phyloP scores from a whole-genome alignment of 2,113 vertebrate genomes.

The Heloderma charlesbogerti region DNA sequence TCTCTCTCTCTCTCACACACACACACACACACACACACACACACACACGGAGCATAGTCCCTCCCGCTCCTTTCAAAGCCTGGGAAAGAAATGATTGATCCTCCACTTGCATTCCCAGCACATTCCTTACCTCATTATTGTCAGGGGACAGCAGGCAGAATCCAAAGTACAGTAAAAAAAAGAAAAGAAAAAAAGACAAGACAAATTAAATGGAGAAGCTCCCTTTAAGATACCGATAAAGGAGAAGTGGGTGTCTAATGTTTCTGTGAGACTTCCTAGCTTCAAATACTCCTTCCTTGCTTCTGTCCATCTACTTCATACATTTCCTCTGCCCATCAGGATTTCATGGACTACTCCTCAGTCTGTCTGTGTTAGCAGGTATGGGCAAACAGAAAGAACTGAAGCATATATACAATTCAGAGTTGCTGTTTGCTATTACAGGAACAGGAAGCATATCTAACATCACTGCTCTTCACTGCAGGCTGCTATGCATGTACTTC shows the following conservation, averaged over 20 bases:
- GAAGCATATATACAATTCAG: background rate
- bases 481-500: conserved; percentile 73
- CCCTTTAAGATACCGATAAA: conserved; percentile 30
- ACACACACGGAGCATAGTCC: background rate
- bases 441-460: conserved; percentile 70
- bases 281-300: conserved; percentile 38
- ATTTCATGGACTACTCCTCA: background rate
- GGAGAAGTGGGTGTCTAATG: conserved; percentile 43
- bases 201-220: conserved; percentile 46
- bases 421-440: background rate
- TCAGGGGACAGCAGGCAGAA: conserved; percentile 31
- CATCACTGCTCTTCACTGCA: conserved; percentile 52
- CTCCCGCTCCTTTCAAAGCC: background rate
- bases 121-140: conserved; percentile 75
- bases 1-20: background rate
- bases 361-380: conserved; percentile 8
- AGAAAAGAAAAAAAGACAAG: conserved; percentile 28
- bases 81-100: conserved; percentile 13
- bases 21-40: background rate
- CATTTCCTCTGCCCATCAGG: background rate
- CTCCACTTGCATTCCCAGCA: background rate
- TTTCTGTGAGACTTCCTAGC: conserved; percentile 22
- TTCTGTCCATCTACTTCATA: background rate
- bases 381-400: background rate
- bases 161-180: conserved; percentile 37